These are phyloP conservation scores for Geotrupes spiniger DNA, from an alignment of 2,888 invertebrate genomes.

Conservation along the genomic window DNA sequence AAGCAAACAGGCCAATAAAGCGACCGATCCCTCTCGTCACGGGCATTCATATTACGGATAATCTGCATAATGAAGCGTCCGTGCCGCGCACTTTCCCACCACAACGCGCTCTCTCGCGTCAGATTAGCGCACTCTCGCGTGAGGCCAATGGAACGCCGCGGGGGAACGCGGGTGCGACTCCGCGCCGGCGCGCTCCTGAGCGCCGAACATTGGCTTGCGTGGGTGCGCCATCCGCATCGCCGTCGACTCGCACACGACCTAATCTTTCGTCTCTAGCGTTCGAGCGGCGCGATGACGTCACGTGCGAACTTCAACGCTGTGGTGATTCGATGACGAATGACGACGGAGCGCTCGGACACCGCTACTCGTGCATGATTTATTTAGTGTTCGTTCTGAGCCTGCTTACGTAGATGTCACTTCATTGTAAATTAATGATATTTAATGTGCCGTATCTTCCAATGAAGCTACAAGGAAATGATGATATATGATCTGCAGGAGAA, in stretches of 20 bases:
- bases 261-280: too few relatives aligned
- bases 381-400: too few relatives aligned
- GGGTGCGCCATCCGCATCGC: constrained; percentile 9
- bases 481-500: too few relatives aligned
- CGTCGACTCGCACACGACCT: too few relatives aligned
- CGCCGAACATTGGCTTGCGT: constrained; percentile 25
- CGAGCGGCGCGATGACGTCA: not conserved
- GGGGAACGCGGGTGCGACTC: constrained; percentile 25
- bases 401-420: too few relatives aligned
- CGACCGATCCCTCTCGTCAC: constrained; percentile 2
- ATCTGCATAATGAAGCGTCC: constrained; percentile 26
- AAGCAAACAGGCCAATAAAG: constrained; percentile 5
- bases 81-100: constrained; percentile 26
- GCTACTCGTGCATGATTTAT: too few relatives aligned
- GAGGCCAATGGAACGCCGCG: constrained; percentile 34
- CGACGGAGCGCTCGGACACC: constrained; percentile 4
- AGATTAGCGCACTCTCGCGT: constrained; percentile 31
- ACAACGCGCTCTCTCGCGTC: constrained; percentile 18
- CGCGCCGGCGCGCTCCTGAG: constrained; percentile 25
- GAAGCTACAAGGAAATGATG: too few relatives aligned
- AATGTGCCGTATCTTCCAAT: too few relatives aligned
- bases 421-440: too few relatives aligned
- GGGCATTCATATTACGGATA: constrained; percentile 9
- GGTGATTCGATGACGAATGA: constrained; percentile 6
- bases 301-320: constrained; percentile 6